These are phyloP conservation scores for Cygnus olor DNA, from an alignment of 2,797 vertebrate species.

Conservation along the genomic window DNA sequence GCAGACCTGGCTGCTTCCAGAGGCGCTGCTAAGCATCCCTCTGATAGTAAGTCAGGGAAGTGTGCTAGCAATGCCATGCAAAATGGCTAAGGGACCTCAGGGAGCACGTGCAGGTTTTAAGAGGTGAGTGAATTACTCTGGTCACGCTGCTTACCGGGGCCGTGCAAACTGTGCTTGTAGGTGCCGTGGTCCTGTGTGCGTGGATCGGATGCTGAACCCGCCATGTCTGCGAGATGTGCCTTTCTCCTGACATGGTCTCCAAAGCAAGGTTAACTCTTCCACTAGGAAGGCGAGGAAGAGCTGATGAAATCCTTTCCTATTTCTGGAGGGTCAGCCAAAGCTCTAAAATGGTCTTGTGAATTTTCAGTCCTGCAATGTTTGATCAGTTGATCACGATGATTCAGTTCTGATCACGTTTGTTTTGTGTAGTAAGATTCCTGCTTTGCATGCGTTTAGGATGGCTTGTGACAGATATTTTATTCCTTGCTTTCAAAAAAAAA, in stretches of 20 bases:
- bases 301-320: not conserved
- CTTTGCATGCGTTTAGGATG: not conserved
- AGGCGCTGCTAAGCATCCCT: not conserved
- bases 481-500: not conserved
- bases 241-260: not conserved
- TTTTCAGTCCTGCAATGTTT: not conserved
- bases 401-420: too few species aligned
- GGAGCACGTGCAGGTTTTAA: not conserved
- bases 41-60: not conserved
- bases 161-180: not conserved
- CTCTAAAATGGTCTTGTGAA: not conserved
- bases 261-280: not conserved
- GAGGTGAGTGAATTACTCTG: not conserved
- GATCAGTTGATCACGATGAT: too few species aligned
- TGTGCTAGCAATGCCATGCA: not conserved
- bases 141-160: not conserved
- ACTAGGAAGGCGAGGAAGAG: not conserved
- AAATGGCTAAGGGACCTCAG: not conserved
- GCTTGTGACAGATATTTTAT: not conserved
- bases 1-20: not conserved
- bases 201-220: not conserved
- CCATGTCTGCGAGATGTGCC: not conserved
- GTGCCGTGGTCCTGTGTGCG: rapidly evolving
- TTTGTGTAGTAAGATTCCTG: not conserved
- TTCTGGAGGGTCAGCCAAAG: not conserved